Conservation (phyloP, 2,888 invertebrate genomes). For the Limnephilus lunatus region DNA sequence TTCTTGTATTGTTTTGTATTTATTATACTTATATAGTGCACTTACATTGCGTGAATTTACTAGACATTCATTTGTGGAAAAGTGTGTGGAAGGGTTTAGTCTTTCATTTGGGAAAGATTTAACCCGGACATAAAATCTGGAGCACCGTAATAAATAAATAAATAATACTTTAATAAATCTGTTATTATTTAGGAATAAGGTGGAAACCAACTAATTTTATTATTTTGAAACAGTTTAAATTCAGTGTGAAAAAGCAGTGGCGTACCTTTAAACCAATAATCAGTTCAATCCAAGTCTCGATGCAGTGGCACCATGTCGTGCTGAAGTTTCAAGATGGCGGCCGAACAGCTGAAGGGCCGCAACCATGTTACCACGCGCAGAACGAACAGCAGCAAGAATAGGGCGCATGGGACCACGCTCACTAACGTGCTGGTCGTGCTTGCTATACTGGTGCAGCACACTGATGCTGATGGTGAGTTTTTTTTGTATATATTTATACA, state of each 20-base stretch:
- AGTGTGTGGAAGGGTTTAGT: too few relatives aligned
- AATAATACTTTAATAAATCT: not conserved
- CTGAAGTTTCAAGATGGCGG: constrained; percentile 34
- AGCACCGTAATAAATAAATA: too few relatives aligned
- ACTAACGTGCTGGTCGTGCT: not conserved
- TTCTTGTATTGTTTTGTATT: too few relatives aligned
- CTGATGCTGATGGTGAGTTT: constrained; percentile 26
- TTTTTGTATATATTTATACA: too few relatives aligned
- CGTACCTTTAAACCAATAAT: not conserved
- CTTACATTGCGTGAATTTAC: too few relatives aligned
- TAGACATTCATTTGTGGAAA: too few relatives aligned
- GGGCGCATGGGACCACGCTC: not conserved
- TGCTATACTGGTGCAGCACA: constrained; percentile 13
- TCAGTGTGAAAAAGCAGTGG: not conserved
- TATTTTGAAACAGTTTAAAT: not conserved
- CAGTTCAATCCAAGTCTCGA: not conserved
- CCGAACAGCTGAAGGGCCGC: constrained; percentile 22
- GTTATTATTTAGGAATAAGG: not conserved
- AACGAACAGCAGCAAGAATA: not conserved
- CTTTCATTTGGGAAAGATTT: too few relatives aligned
- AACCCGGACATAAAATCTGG: too few relatives aligned
- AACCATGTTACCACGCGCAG: not conserved
- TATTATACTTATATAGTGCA: too few relatives aligned
- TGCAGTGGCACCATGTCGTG: constrained; percentile 13
- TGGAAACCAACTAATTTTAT: not conserved